Evolutionary conservation across 2,113 vertebrate genomes (phyloP).

Genomic region (Ornithorhynchus anatinus): DNA sequence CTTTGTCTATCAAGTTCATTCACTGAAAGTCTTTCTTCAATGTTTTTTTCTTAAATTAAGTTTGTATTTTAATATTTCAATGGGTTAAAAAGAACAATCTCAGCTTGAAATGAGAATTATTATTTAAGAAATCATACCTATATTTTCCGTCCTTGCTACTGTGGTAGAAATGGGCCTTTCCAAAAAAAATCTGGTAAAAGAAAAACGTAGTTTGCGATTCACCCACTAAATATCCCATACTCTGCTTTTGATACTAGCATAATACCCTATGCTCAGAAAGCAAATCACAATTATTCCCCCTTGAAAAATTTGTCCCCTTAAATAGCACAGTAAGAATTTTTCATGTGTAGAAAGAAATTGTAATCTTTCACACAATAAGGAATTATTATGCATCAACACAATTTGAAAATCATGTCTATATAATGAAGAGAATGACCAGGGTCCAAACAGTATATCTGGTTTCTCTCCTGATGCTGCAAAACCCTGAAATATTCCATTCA

Average conservation of each 20-base stretch:
- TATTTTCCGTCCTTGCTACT: not conserved
- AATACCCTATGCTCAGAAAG: not conserved
- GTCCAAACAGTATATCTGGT: not conserved
- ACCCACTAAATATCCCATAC: not conserved
- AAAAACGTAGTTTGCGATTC: not conserved
- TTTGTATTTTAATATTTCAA: slow-evolving; percentile 49
- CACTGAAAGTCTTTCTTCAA: slow-evolving; percentile 33
- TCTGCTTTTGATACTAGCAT: not conserved
- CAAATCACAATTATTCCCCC: not conserved
- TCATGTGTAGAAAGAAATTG: too few relatives aligned
- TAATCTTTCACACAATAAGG: not conserved
- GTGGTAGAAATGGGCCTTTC: slow-evolving; percentile 21
- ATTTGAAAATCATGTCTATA: not conserved
- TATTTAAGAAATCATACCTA: not conserved
- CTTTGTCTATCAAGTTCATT: slow-evolving; percentile 16
- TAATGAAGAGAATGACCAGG: not conserved
- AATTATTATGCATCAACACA: not conserved
- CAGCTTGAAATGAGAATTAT: not conserved
- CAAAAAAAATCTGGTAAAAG: not conserved
- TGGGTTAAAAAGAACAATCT: slow-evolving; percentile 14
- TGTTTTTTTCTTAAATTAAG: slow-evolving; percentile 23
- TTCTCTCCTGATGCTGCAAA: not conserved
- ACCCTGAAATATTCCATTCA: slow-evolving; percentile 15
- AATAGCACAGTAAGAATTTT: too few relatives aligned
- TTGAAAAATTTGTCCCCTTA: not conserved